Conservation (phyloP, 2,888 invertebrate genomes). For the Cerastis rubricosa region DNA sequence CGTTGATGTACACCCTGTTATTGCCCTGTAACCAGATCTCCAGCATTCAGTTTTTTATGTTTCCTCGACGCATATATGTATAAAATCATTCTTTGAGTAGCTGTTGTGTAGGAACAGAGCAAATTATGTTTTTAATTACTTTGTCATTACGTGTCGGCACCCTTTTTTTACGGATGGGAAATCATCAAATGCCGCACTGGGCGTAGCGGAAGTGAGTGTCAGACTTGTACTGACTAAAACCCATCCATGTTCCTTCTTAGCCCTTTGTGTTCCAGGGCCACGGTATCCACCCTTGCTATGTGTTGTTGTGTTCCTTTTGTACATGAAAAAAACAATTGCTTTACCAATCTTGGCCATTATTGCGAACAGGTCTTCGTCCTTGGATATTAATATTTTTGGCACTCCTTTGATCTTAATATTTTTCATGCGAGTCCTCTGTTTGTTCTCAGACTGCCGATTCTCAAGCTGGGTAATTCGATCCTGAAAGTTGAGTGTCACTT, state of each 20-base stretch:
- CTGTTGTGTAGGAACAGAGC: not conserved
- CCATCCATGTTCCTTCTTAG: too few species aligned
- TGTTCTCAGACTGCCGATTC: not conserved
- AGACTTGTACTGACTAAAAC: too few species aligned
- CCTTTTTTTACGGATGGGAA: too few species aligned
- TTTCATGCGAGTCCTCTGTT: not conserved
- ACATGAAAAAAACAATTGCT: not conserved
- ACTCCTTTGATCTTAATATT: not conserved
- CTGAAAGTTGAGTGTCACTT: not conserved
- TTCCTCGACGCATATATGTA: not conserved
- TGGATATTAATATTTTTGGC: too few species aligned
- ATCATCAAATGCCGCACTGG: too few species aligned
- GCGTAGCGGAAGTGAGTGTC: too few species aligned
- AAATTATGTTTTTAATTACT: not conserved
- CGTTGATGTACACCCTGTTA: not conserved
- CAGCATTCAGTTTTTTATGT: not conserved
- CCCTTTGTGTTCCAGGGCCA: too few species aligned
- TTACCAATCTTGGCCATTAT: conserved; percentile 5
- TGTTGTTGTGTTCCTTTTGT: not conserved
- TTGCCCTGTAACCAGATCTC: not conserved
- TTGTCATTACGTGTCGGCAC: not conserved
- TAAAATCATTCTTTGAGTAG: not conserved
- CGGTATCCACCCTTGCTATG: conserved; percentile 1
- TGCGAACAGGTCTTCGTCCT: not conserved
- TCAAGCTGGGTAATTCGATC: not conserved